Evolutionary conservation across 2,888 invertebrate genomes (phyloP), one percentile per base, ranked within the genome.

Genomic region (Tanytarsus gracilentus): DNA sequence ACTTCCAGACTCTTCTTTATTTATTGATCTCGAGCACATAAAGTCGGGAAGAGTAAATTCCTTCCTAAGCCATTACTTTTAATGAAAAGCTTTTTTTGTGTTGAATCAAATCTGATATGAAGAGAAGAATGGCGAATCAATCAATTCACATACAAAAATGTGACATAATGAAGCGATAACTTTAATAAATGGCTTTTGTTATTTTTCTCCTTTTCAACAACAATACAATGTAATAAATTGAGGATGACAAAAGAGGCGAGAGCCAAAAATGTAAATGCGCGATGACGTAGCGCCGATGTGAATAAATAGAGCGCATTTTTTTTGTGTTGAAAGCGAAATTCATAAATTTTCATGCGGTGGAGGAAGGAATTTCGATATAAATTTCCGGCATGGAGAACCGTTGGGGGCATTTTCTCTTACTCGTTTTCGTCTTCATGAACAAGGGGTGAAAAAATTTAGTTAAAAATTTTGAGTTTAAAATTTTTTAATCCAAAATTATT

Each of bases 161-260:
- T 44, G 44, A 44, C 44, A 44, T 44, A 44, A 44, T 44, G 44
- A 44, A 44, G 44, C 44, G 44, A 44, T 44, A 44, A 44, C 44
- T 44, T 44, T 44, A 44, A 44, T 44, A 44, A 44, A 44, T 44
- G 44, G 44, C 44, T 44, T 44, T 44, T 44, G 44, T 44, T 44
- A 44, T 44, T 9, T 18, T 36, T 44, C 44, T 44, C 21, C n/a
- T 18, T 18, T 23, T 44, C 8, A 18, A 36, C 44, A 18, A 18
- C 44, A 23, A 44, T 44, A 23, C 44, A 23, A 44, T 44, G 23
- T 44, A 44, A 44, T 44, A 44, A 44, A 44, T 44, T 44, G 44
- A 44, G 18, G 44, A 44, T 23, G 44, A 44, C 44, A 44, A 44
- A 23, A 23, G 44, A 44, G 23, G 11, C 23, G 44, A 44, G 23